Conservation (phyloP, 1,140 invertebrate species). For the Aphaenogaster rudis region DNA sequence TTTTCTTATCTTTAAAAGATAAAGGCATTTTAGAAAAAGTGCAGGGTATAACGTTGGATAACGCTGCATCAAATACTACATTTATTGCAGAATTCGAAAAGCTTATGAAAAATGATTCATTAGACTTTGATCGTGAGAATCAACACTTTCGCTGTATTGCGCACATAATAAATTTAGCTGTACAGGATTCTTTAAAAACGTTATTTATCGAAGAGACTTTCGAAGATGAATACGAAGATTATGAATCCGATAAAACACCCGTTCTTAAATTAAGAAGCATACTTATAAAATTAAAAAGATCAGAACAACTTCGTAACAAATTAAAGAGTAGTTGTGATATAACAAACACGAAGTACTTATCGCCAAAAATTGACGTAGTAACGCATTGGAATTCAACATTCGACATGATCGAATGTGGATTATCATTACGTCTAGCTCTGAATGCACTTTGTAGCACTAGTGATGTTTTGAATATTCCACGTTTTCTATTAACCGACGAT, state of each 20-base stretch:
- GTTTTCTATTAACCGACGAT: slow-evolving; percentile 1
- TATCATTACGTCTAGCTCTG: not conserved
- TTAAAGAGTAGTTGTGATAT: too few relatives aligned
- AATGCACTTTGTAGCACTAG: slow-evolving; percentile 10
- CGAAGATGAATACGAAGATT: not conserved
- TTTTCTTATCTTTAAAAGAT: not conserved
- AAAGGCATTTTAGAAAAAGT: not conserved
- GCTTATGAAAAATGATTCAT: not conserved
- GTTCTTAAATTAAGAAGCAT: not conserved
- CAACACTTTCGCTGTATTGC: slow-evolving; percentile 8
- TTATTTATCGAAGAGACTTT: not conserved
- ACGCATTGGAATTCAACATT: slow-evolving; percentile 7
- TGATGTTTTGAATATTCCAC: not conserved
- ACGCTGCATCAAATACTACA: not conserved
- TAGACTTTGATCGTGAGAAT: not conserved
- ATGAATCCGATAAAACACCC: not conserved
- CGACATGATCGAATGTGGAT: not conserved
- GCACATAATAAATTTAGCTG: slow-evolving; percentile 5
- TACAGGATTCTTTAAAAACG: slow-evolving; percentile 1
- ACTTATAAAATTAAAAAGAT: not conserved
- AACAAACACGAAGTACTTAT: not conserved
- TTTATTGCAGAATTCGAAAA: not conserved
- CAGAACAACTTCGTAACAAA: too few relatives aligned
- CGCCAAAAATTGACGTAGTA: not conserved
- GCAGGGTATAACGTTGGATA: not conserved